Base-by-base conservation (phyloP, 2,797 vertebrate species). In the Tangara arthus region DNA sequence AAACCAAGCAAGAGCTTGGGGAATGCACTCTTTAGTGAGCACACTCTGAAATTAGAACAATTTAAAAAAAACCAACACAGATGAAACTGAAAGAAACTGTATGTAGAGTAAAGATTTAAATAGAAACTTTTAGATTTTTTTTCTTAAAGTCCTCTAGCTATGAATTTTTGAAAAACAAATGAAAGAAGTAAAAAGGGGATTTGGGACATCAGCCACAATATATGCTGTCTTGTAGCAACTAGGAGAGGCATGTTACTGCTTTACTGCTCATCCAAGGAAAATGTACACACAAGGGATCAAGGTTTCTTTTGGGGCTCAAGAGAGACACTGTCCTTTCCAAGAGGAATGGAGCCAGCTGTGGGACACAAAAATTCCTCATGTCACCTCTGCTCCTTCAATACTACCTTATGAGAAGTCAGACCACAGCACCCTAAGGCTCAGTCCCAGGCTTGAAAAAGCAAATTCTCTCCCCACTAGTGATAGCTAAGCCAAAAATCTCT, bases 41-140 rank as follows among this genome's bases (percentile, higher is more conserved):
- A 70, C 11, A 68, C 57, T 11, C 50, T 55, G 49, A 85, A 86
- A 86, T 22, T 0, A 55, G 24, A 16, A 75, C 11, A 34, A 49
- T 1, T 76, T 8, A 3, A 1, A 4, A 30, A n/a, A 55, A 65
- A 8, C 0, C 14, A 24, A 11, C 22, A 28, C 28, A 80, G 42
- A 39, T 8, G 5, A 37, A 72, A 80, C 30, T 27, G 23, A 63
- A 71, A 83, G 11, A 90, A 92, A 57, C 3, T 0, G 2, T 28
- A 60, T 3, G 13, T 28, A 19, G n/a, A 34, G 8, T 24, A 72
- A 50, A 10, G 20, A 75, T 50, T 82, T 84, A 68, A 88, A 69
- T 7, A 73, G 9, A 46, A 49, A 7, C 13, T 30, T 70, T 9
- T 14, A 26, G 5, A 1, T 4, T 8, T 30, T 44, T 53, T 59